These are phyloP conservation scores for Coenonympha glycerion DNA, from an alignment of 2,888 invertebrate genomes.

Conservation along the genomic window DNA sequence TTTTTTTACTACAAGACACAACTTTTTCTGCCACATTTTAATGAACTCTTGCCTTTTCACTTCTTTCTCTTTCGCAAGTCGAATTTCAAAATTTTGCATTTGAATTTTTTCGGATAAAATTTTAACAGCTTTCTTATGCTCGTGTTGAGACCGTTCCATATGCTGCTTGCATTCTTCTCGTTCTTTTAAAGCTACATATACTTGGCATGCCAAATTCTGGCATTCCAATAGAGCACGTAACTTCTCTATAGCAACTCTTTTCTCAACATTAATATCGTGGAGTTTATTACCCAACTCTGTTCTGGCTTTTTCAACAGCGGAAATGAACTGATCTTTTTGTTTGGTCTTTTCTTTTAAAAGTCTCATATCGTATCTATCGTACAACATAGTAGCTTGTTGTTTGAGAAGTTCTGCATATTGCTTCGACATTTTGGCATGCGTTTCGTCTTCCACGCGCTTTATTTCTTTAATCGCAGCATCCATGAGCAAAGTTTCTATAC, in stretches of 20 bases:
- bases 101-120: slow-evolving; percentile 40
- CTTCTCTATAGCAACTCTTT: slow-evolving; percentile 56
- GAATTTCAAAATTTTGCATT: slow-evolving; percentile 48
- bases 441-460: slow-evolving; percentile 36
- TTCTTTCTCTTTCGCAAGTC: slow-evolving; percentile 44
- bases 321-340: slow-evolving; percentile 46
- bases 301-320: slow-evolving; percentile 38
- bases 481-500: slow-evolving; percentile 49
- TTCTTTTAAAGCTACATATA: slow-evolving; percentile 65
- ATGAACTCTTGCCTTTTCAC: slow-evolving; percentile 41
- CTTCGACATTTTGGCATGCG: slow-evolving; percentile 43
- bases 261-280: slow-evolving; percentile 58
- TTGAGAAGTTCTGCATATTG: slow-evolving; percentile 42
- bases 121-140: slow-evolving; percentile 50
- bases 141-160: slow-evolving; percentile 38
- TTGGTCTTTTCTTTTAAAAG: slow-evolving; percentile 41
- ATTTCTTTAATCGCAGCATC: slow-evolving; percentile 49
- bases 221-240: slow-evolving; percentile 49
- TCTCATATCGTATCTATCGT: slow-evolving; percentile 45
- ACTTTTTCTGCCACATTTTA: slow-evolving; percentile 54
- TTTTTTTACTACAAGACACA: slow-evolving; percentile 57
- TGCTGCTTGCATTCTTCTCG: slow-evolving; percentile 49
- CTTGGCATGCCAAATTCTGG: slow-evolving; percentile 63
- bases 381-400: slow-evolving; percentile 49
- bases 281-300: slow-evolving; percentile 35